Conservation (phyloP, 2,113 vertebrate species). For the Proterorhinus semilunaris region DNA sequence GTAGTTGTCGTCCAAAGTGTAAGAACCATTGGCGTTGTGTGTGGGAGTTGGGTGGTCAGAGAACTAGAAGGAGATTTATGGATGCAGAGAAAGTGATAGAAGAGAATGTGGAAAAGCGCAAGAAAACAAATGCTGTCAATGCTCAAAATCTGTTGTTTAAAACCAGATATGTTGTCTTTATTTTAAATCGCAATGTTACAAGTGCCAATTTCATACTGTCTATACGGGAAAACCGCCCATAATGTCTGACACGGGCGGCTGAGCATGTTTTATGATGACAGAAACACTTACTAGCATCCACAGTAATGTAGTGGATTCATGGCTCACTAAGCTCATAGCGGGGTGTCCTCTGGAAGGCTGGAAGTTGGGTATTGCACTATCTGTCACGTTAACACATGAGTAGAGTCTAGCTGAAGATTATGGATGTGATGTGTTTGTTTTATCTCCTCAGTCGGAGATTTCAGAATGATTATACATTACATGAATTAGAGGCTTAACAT, state of each 20-base stretch:
- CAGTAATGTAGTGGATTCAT: conserved; percentile 23
- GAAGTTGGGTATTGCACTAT: background rate
- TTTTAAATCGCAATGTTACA: background rate
- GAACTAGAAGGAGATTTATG: too few species aligned
- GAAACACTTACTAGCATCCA: background rate
- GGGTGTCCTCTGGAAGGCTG: background rate
- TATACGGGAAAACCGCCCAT: background rate
- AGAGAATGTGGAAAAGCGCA: too few species aligned
- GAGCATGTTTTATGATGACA: conserved; percentile 16
- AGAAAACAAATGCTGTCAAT: too few species aligned
- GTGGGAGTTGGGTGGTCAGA: too few species aligned
- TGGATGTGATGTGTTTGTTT: conserved; percentile 1
- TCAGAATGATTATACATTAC: background rate
- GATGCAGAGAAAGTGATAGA: too few species aligned
- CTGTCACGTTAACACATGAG: conserved; percentile 10
- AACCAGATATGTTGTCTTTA: background rate
- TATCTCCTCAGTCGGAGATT: background rate
- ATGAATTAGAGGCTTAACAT: conserved; percentile 2
- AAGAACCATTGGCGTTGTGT: too few species aligned
- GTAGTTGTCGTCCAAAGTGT: too few species aligned
- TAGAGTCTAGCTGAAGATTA: conserved; percentile 15
- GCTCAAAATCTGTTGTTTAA: background rate
- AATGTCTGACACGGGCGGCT: conserved; percentile 10
- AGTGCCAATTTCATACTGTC: background rate
- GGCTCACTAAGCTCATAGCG: conserved; percentile 19